Evolutionary conservation across 2,888 invertebrate genomes (phyloP).

Genomic region (Aelia acuminata): DNA sequence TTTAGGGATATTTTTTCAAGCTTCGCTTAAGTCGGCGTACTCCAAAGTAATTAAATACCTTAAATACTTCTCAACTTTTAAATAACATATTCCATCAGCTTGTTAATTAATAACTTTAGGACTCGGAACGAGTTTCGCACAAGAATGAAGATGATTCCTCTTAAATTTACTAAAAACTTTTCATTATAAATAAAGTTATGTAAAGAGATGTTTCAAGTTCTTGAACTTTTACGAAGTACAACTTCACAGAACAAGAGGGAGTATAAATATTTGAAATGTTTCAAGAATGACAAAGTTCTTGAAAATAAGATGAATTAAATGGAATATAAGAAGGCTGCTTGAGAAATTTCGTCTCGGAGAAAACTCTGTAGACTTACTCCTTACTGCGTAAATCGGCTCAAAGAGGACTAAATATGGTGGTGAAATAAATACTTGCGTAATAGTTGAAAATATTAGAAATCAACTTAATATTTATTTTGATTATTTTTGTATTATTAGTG

Average conservation of each 20-base stretch:
- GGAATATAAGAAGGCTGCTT: no score
- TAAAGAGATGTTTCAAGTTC: background rate
- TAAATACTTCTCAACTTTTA: background rate
- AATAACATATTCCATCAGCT: background rate
- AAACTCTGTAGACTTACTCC: no score
- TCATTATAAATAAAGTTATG: background rate
- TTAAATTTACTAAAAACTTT: background rate
- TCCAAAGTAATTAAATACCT: background rate
- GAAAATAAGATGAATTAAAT: no score
- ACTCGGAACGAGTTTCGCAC: background rate
- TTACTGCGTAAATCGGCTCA: no score
- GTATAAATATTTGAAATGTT: background rate
- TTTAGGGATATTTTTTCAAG: background rate
- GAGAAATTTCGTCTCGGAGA: no score
- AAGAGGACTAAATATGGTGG: no score
- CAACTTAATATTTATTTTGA: no score
- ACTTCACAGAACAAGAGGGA: background rate
- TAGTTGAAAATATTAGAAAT: no score
- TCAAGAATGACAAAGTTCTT: no score
- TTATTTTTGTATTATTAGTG: no score
- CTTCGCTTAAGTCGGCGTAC: background rate
- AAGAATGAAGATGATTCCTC: background rate
- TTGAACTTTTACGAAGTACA: background rate
- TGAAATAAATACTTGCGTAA: no score
- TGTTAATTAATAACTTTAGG: background rate